These are phyloP conservation scores for Spodoptera littoralis DNA, from an alignment of 2,888 invertebrate species.

Conservation along the genomic window DNA sequence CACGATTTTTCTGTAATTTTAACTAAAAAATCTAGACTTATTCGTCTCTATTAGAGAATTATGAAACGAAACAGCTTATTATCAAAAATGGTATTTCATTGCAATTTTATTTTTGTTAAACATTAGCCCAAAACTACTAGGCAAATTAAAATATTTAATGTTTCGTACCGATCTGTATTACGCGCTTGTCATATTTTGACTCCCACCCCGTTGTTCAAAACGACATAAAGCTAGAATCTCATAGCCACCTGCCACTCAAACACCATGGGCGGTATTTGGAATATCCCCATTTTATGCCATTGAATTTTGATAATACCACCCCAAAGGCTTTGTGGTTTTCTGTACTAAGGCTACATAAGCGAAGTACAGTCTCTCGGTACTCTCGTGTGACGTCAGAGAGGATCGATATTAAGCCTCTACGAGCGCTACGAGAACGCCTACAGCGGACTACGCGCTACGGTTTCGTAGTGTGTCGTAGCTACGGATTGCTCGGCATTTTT, in stretches of 20 bases:
- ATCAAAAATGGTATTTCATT: too few species aligned
- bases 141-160: too few species aligned
- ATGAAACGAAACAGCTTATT: too few species aligned
- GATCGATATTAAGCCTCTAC: conserved; percentile 45
- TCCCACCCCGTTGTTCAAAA: too few species aligned
- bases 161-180: too few species aligned
- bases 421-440: conserved; percentile 51
- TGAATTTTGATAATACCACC: conserved; percentile 60
- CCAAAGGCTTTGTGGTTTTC: conserved; percentile 68
- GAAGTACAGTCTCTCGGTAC: conserved; percentile 31
- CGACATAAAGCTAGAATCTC: too few species aligned
- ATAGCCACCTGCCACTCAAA: not conserved
- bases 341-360: conserved; percentile 65
- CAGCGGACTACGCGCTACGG: conserved; percentile 49
- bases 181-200: too few species aligned
- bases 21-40: too few species aligned
- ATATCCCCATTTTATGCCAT: conserved; percentile 40
- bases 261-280: conserved; percentile 12
- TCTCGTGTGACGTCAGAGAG: conserved; percentile 23
- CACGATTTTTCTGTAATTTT: not conserved
- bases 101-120: too few species aligned
- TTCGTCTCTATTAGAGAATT: too few species aligned
- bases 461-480: conserved; percentile 17
- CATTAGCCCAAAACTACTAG: too few species aligned
- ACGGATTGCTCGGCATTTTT: conserved; percentile 28